Conservation (phyloP, 1,140 invertebrate genomes). For the Lasaia peninsularis region DNA sequence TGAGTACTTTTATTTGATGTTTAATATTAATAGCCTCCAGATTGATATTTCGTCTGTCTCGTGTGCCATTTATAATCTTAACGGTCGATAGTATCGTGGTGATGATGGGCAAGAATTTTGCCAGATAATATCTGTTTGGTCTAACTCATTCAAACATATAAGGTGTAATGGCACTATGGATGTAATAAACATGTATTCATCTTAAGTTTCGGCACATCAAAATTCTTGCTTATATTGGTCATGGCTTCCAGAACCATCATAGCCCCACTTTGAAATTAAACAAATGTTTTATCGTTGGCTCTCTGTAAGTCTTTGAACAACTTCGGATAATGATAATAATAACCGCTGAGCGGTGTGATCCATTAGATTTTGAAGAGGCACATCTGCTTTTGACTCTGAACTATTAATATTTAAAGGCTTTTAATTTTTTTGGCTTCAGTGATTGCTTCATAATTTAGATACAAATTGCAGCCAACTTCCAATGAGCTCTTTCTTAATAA, state of each 20-base stretch:
- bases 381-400: background rate
- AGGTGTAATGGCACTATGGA: slow-evolving; percentile 4
- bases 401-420: background rate
- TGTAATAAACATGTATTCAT: slow-evolving; percentile 11
- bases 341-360: background rate
- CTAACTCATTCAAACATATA: background rate
- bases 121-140: background rate
- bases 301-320: background rate
- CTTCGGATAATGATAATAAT: background rate
- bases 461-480: background rate
- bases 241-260: background rate
- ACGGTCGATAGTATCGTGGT: slow-evolving; percentile 4
- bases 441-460: background rate
- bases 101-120: slow-evolving; percentile 7
- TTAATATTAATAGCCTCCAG: background rate
- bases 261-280: background rate
- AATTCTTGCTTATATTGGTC: background rate
- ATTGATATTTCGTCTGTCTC: background rate
- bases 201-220: background rate
- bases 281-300: background rate
- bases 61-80: slow-evolving; percentile 4
- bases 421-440: background rate
- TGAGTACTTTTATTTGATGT: background rate
- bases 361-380: background rate
- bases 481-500: background rate